A percentile compares a stretch with the other conserved stretches of the same genome.
Conservation (phyloP, 2,113 vertebrate species). For the Tenrec ecaudatus region DNA sequence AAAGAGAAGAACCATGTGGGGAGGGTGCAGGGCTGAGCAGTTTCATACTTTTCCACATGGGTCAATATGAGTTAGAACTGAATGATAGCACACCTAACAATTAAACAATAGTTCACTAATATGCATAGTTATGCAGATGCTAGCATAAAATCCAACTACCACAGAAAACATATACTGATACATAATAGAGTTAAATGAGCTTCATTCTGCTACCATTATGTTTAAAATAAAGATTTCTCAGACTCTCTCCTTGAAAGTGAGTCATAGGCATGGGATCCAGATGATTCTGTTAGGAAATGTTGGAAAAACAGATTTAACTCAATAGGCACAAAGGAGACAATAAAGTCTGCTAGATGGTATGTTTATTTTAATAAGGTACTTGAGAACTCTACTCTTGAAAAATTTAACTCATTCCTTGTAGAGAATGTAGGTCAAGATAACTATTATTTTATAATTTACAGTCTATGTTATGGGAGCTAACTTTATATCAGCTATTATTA, state of each 20-base stretch:
- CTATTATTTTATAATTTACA: constrained; percentile 50
- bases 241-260: not conserved
- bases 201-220: not conserved
- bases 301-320: not conserved
- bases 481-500: not conserved
- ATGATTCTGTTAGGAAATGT: not conserved
- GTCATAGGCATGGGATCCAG: not conserved
- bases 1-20: too few relatives aligned
- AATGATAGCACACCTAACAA: too few relatives aligned
- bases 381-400: not conserved
- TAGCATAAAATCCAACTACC: too few relatives aligned
- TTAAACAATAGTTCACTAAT: too few relatives aligned
- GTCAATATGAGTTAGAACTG: too few relatives aligned
- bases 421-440: not conserved
- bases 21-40: too few relatives aligned
- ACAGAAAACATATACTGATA: too few relatives aligned
- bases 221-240: not conserved
- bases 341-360: not conserved
- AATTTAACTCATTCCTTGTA: not conserved
- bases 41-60: too few relatives aligned
- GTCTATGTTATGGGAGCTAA: not conserved
- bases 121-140: too few relatives aligned
- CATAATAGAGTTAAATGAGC: not conserved
- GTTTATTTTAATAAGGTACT: constrained; percentile 8
- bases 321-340: not conserved